Percentiles rank a stretch among this genome's conserved stretches.
Evolutionary conservation across 2,113 vertebrate genomes (phyloP).

Genomic region (Oryzias melastigma): DNA sequence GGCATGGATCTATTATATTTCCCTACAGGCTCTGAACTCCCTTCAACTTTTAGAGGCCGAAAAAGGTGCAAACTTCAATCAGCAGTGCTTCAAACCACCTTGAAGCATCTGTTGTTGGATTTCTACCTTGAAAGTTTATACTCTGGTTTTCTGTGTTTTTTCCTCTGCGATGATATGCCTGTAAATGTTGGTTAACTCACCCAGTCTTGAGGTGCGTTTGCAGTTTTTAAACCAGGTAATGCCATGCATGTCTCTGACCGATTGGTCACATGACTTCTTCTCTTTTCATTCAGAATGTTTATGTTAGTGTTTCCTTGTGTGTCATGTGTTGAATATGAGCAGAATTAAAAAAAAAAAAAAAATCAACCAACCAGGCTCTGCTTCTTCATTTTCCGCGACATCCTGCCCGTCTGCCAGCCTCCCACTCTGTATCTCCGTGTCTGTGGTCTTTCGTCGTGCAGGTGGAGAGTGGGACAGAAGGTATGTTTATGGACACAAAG

Average conservation of each 20-base stretch:
- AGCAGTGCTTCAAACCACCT: conserved; percentile 9
- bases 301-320: conserved; percentile 75
- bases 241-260: conserved; percentile 64
- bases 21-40: conserved; percentile 20
- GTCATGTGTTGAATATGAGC: conserved; percentile 77
- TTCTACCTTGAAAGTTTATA: conserved; percentile 13
- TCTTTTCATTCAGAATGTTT: conserved; percentile 72
- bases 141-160: conserved; percentile 20
- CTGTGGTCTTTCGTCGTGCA: conserved; percentile 23
- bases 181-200: conserved; percentile 25
- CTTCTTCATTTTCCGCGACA: conserved; percentile 23
- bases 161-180: conserved; percentile 21
- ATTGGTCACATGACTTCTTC: conserved; percentile 62
- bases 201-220: conserved; percentile 37
- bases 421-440: conserved; percentile 21
- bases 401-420: conserved; percentile 25
- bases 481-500: background rate
- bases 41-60: conserved; percentile 44
- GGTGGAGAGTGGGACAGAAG: conserved; percentile 31
- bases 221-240: conserved; percentile 56
- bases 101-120: background rate
- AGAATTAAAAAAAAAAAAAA: conserved; percentile 45
- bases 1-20: conserved; percentile 41
- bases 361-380: conserved; percentile 17
- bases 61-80: conserved; percentile 11